A percentile compares a stretch with the other conserved stretches of the same genome.
Conservation (phyloP, 2,888 invertebrate species). For the Agonopterix alstromeriana region DNA sequence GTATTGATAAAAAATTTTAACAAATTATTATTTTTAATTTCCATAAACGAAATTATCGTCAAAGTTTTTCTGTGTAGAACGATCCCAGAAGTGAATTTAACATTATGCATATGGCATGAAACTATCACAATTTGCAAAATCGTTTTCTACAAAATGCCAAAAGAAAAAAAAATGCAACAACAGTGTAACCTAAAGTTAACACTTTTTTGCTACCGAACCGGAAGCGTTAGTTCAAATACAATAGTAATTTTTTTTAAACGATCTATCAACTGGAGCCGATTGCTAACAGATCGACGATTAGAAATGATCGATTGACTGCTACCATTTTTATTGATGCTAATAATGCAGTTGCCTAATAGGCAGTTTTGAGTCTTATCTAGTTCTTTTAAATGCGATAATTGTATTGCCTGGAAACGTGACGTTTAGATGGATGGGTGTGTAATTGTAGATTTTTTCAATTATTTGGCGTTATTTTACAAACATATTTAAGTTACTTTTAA, state of each 20-base stretch:
- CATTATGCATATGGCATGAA: too few species aligned
- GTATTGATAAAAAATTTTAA: too few species aligned
- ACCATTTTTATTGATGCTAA: constrained; percentile 22
- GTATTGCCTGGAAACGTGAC: neutral
- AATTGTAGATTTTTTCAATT: too few species aligned
- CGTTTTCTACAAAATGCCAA: neutral
- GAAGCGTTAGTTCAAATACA: constrained; percentile 2
- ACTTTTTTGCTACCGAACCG: constrained; percentile 5
- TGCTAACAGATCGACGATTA: constrained; percentile 26
- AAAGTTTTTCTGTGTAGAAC: too few species aligned
- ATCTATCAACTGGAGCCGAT: constrained; percentile 29
- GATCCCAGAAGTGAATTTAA: too few species aligned
- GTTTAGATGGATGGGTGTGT: neutral
- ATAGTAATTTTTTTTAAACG: constrained; percentile 3
- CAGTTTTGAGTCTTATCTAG: neutral
- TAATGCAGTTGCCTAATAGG: neutral
- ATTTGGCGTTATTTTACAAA: too few species aligned
- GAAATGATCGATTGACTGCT: constrained; percentile 38
- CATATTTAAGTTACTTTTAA: too few species aligned
- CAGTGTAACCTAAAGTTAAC: constrained; percentile 1
- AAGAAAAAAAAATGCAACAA: neutral
- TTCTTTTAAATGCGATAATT: neutral
- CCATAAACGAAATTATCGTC: too few species aligned
- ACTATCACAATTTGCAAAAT: neutral
- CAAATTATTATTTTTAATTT: too few species aligned